These are phyloP conservation scores for Phyllotreta striolata DNA, from an alignment of 2,888 invertebrate species.

Conservation along the genomic window DNA sequence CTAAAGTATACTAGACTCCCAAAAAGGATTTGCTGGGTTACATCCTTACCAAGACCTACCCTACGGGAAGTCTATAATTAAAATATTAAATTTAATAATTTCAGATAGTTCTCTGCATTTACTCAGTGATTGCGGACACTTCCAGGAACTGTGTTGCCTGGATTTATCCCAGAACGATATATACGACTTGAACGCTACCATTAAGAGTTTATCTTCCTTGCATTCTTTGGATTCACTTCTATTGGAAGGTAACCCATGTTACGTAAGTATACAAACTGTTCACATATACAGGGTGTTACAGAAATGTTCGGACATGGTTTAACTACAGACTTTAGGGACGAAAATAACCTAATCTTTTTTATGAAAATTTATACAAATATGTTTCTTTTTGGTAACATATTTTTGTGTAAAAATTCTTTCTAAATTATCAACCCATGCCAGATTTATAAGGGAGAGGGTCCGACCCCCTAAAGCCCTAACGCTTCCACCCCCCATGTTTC, in stretches of 20 bases:
- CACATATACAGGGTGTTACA: background rate
- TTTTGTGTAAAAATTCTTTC: too few species aligned
- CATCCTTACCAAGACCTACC: background rate
- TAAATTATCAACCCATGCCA: too few species aligned
- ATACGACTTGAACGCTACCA: slow-evolving; percentile 61
- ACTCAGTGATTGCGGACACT: slow-evolving; percentile 43
- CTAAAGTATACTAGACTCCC: too few species aligned
- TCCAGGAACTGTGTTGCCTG: slow-evolving; percentile 52
- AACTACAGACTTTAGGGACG: too few species aligned
- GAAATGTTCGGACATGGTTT: too few species aligned
- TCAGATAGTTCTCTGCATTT: slow-evolving; percentile 54
- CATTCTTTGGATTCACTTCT: slow-evolving; percentile 61
- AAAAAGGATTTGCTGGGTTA: background rate
- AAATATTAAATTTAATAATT: slow-evolving; percentile 33
- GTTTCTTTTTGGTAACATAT: too few species aligned
- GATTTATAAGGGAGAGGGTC: too few species aligned
- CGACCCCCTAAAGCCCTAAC: too few species aligned
- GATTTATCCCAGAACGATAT: slow-evolving; percentile 70
- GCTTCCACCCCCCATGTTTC: too few species aligned
- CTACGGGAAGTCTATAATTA: slow-evolving; percentile 2
- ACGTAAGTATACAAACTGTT: slow-evolving; percentile 60
- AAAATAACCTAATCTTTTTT: too few species aligned
- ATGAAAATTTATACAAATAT: too few species aligned
- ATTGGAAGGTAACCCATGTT: slow-evolving; percentile 68
- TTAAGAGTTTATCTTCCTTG: slow-evolving; percentile 58